Base-by-base conservation (phyloP, 1,140 invertebrate genomes). In the Aphelinus atriplicis region DNA sequence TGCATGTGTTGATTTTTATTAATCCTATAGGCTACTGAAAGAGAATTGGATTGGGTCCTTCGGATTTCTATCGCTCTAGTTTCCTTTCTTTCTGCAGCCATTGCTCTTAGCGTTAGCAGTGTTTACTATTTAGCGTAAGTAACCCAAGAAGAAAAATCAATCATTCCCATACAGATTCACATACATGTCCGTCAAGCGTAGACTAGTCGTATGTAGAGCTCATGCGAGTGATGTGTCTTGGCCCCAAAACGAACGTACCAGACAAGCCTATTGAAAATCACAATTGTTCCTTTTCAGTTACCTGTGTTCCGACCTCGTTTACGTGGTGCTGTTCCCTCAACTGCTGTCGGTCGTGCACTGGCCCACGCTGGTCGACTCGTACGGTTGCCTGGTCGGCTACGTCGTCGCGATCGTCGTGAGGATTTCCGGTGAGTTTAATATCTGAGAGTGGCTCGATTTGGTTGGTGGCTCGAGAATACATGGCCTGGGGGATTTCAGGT, bases 311-410 rank as follows among this genome's bases (percentile, higher is more conserved):
- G 94, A 95, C 85, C 84, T 95, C 55, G 93, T 94, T 55, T 96
- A 94, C 84, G 94, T 95, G 50, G 92, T 95, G 66, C 88, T 96
- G 9, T 95, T 96, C 81, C 95, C 94, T 1, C 94, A 95, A 89
- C 88, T 96, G 2, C 84, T 95, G n/a, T 91, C 92, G 61, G 92
- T 95, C n/a, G 89, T 95, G 7, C 93, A 95, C 83, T 92, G 92
- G 87, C 87, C 90, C 10, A 84, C 89, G 53, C 84, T 90, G 74
- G 91, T 91, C 76, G 95, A 96, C 84, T 94, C 93, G 0, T 96
- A 95, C 80, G 94, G 94, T 4, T 95, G 93, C 45, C 85, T 95
- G 3, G 86, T 89, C 3, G 91, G 90, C 43, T 94, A 93, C 81
- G 82, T 91, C 7, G 84, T 92, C 9, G 94, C 93, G 2, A 80